phyloP scores from a whole-genome alignment of 2,113 vertebrate genomes.

The Piliocolobus tephrosceles region DNA sequence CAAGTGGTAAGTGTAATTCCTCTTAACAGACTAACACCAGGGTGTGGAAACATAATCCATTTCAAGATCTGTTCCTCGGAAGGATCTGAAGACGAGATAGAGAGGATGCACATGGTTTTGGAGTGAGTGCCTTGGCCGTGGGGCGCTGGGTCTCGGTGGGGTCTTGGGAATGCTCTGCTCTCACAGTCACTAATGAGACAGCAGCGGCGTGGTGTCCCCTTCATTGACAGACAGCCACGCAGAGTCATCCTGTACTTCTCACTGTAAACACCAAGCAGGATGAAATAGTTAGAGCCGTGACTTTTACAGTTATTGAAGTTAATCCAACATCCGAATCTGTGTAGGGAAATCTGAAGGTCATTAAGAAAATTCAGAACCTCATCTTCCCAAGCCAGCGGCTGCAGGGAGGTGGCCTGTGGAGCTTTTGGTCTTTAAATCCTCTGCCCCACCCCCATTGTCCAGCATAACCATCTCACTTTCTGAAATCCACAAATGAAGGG shows the following conservation, averaged over 20 bases:
- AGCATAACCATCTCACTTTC: constrained; percentile 16
- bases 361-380: constrained; percentile 41
- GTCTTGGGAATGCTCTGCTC: constrained; percentile 62
- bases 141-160: neutral
- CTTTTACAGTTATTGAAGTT: constrained; percentile 70
- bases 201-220: constrained; percentile 65
- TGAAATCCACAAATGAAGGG: constrained; percentile 1
- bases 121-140: fast-evolving
- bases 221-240: constrained; percentile 68
- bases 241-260: constrained; percentile 67
- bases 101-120: fast-evolving
- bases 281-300: constrained; percentile 51
- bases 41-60: fast-evolving
- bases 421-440: constrained; percentile 28
- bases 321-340: constrained; percentile 21
- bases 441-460: neutral
- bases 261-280: constrained; percentile 67
- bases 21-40: fast-evolving
- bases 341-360: constrained; percentile 34
- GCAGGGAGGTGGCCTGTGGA: neutral
- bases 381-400: neutral
- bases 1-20: fast-evolving
- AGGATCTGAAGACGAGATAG: neutral
- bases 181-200: constrained; percentile 66
- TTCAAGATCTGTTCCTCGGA: neutral